These are phyloP conservation scores for Diogma glabrata DNA, from an alignment of 2,888 invertebrate species.

Conservation along the genomic window DNA sequence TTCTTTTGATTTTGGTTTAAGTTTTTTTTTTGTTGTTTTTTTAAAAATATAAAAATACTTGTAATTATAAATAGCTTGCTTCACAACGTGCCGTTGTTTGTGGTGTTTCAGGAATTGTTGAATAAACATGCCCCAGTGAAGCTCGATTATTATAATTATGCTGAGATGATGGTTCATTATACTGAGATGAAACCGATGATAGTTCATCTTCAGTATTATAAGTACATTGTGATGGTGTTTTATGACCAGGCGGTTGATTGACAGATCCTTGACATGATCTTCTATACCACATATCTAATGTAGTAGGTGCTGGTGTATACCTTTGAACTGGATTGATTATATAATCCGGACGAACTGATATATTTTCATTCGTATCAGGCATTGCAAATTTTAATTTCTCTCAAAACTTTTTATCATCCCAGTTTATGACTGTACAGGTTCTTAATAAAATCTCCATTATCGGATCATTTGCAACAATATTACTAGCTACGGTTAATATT, in stretches of 20 bases:
- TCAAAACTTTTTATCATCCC: conserved; percentile 82
- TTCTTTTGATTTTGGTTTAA: conserved; percentile 9
- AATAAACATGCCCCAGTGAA: conserved; percentile 13
- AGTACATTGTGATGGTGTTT: conserved; percentile 6
- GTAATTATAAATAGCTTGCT: conserved; percentile 5
- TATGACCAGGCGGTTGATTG: conserved; percentile 10
- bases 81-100: conserved; percentile 8
- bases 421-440: conserved; percentile 58
- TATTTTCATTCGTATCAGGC: conserved; percentile 48
- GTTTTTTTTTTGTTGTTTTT: conserved; percentile 1
- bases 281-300: conserved; percentile 22
- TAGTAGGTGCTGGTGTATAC: conserved; percentile 62
- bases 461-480: conserved; percentile 58
- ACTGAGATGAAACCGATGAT: conserved; percentile 8
- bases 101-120: conserved; percentile 16
- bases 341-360: conserved; percentile 33
- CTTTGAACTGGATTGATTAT: conserved; percentile 37
- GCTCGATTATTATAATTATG: conserved; percentile 8
- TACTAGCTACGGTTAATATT: conserved; percentile 50
- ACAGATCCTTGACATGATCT: not conserved
- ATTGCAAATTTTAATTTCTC: conserved; percentile 72
- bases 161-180: conserved; percentile 10
- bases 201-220: conserved; percentile 11
- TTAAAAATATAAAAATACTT: too few species aligned
- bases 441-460: conserved; percentile 61